These are phyloP conservation scores for Esox lucius DNA, from an alignment of 2,797 vertebrate genomes.

Conservation along the genomic window DNA sequence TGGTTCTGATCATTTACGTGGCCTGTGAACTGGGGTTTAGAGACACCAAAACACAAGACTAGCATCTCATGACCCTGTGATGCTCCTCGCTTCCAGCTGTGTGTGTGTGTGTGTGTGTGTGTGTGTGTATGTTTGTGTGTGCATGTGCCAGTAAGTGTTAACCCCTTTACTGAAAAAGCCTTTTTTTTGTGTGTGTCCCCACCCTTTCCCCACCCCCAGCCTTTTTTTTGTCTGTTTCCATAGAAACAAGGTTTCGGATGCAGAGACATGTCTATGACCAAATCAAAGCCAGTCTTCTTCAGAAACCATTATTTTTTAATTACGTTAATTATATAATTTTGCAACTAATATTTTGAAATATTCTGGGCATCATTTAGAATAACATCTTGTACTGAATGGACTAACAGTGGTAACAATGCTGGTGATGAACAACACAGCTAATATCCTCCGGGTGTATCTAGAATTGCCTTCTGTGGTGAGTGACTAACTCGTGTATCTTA, in stretches of 20 bases:
- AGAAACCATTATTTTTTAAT: not conserved
- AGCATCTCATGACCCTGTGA: too few relatives aligned
- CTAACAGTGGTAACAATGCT: too few relatives aligned
- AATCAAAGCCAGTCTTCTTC: constrained; percentile 1
- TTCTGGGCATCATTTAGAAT: not conserved
- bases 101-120: constrained; percentile 12
- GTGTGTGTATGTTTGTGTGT: constrained; percentile 6
- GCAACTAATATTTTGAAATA: not conserved
- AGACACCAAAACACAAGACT: not conserved
- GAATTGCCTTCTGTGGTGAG: not conserved
- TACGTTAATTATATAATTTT: not conserved
- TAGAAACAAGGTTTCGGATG: constrained; percentile 61
- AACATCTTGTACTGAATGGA: not conserved
- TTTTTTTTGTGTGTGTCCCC: constrained; percentile 58
- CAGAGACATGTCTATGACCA: constrained; percentile 18
- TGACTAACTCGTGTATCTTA: not conserved
- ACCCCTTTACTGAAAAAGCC: constrained; percentile 50
- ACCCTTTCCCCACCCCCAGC: constrained; percentile 28
- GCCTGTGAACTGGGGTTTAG: not conserved
- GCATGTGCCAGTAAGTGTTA: not conserved
- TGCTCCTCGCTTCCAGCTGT: not conserved
- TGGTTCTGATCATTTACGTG: not conserved
- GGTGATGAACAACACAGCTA: not conserved
- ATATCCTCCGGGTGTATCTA: not conserved
- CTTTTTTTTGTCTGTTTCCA: constrained; percentile 61